Base-by-base conservation (phyloP, 2,888 invertebrate species). In the Diarsia rubi region DNA sequence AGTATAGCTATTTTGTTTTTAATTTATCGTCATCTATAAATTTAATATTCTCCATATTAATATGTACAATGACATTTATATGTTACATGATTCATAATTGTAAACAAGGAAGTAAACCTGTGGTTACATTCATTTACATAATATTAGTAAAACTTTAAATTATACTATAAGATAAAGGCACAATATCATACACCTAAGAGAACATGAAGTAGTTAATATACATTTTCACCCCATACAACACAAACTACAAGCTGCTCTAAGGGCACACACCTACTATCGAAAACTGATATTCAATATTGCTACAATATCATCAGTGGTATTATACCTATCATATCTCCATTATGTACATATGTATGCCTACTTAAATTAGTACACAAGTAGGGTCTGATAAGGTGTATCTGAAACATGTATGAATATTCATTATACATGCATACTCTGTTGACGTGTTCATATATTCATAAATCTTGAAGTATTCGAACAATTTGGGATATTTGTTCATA, bases 311-410 rank as follows among this genome's bases (percentile, higher is more conserved):
- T 70, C 69, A 71, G 77, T 57, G 64, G 73, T 77, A 73, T 82
- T 75, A 75, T 64, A 78, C 16, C 69, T 87, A 79, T 82, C 78
- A 85, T 87, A 87, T 86, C 77, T 78, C 59, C 77, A 73, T 72
- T 70, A 52, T 75, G 16, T 75, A 79, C 59, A 45, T 68, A 64
- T 57, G 67, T 63, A 62, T 78, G 62, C 63, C 47, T 75, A 54
- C 70, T 67, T 66, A 81, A 73, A 79, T 74, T 49, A 60, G 60
- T 83, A 73, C 73, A 81, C 82, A 84, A 86, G 78, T 78, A 79
- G 65, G 73, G 60, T 75, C 62, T 75, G 85, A 86, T 83, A 86
- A 83, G 78, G 68, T 74, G 59, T 65, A 78, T 64, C 73, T 70
- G 73, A 67, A 49, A 66, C 62, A 72, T 31, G 6, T 73, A 44